phyloP scores from a whole-genome alignment of 2,888 invertebrate genomes.

The Rhabditoides inermis region DNA sequence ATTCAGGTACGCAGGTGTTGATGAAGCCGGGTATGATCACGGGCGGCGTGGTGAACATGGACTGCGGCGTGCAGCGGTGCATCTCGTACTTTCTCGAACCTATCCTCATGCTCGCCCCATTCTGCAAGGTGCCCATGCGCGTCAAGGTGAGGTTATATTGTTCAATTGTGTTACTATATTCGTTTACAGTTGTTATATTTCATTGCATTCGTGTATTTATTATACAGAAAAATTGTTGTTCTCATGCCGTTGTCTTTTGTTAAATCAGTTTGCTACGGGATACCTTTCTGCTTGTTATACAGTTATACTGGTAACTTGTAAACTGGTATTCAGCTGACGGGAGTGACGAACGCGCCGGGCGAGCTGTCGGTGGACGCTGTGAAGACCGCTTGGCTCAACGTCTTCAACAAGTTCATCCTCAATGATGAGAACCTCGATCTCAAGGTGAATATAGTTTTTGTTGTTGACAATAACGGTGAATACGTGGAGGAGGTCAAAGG shows the following conservation, averaged over 20 bases:
- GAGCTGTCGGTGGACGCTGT: conserved; percentile 65
- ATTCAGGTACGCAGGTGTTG: conserved; percentile 71
- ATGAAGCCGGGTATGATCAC: conserved; percentile 81
- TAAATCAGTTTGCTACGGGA: too few relatives aligned
- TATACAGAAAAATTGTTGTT: too few relatives aligned
- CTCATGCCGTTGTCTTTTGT: too few relatives aligned
- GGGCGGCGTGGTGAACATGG: conserved; percentile 80
- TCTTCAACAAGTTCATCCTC: conserved; percentile 75
- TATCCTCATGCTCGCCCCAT: conserved; percentile 78
- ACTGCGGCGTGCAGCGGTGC: conserved; percentile 67
- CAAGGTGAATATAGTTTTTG: too few relatives aligned
- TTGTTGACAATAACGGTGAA: too few relatives aligned
- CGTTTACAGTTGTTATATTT: too few relatives aligned
- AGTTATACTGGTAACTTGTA: too few relatives aligned
- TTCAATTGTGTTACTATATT: too few relatives aligned
- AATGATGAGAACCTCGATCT: conserved; percentile 80
- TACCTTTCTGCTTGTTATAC: too few relatives aligned
- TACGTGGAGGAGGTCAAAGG: too few relatives aligned
- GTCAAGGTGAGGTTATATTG: conserved; percentile 71
- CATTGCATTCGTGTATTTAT: too few relatives aligned
- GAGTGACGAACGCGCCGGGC: conserved; percentile 40
- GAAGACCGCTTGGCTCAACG: conserved; percentile 69
- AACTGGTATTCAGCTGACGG: too few relatives aligned
- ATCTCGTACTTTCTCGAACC: conserved; percentile 81
- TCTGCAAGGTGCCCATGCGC: conserved; percentile 80